Evolutionary conservation across 2,113 vertebrate species (phyloP).

Genomic region (Hippolais icterina): DNA sequence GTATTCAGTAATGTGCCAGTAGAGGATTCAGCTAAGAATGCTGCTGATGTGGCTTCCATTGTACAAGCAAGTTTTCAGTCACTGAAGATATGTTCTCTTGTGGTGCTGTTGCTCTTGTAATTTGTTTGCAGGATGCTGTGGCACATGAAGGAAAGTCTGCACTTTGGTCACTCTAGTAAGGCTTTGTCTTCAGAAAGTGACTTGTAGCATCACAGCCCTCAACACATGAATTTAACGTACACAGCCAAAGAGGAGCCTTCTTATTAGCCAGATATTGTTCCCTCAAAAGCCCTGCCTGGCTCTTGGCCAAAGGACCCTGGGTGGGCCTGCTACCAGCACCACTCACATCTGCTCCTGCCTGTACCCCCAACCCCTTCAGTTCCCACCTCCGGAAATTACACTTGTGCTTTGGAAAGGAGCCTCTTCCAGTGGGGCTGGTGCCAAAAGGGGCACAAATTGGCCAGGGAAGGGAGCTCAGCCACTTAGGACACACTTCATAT

Average conservation of each 20-base stretch:
- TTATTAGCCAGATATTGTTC: background rate
- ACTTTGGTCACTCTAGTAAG: background rate
- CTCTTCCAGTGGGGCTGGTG: background rate
- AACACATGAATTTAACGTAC: background rate
- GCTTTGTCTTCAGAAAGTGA: background rate
- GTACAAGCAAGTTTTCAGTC: background rate
- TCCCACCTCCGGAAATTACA: background rate
- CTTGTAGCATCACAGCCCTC: background rate
- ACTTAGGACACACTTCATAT: background rate
- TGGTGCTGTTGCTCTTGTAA: background rate
- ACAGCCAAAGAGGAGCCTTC: background rate
- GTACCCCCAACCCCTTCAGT: background rate
- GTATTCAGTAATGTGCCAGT: background rate
- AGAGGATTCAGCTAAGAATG: background rate
- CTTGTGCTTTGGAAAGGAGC: background rate
- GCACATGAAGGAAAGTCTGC: background rate
- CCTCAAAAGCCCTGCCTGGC: background rate
- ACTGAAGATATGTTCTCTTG: background rate
- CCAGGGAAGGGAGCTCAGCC: background rate
- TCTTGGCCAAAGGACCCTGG: background rate
- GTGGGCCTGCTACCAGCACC: background rate
- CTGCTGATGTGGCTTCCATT: background rate
- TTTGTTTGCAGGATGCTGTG: background rate
- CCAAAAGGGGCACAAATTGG: background rate
- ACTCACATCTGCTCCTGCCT: background rate